A percentile compares a stretch with the other conserved stretches of the same genome.
phyloP scores from a whole-genome alignment of 2,113 vertebrate genomes.

The Larimichthys polyactis region DNA sequence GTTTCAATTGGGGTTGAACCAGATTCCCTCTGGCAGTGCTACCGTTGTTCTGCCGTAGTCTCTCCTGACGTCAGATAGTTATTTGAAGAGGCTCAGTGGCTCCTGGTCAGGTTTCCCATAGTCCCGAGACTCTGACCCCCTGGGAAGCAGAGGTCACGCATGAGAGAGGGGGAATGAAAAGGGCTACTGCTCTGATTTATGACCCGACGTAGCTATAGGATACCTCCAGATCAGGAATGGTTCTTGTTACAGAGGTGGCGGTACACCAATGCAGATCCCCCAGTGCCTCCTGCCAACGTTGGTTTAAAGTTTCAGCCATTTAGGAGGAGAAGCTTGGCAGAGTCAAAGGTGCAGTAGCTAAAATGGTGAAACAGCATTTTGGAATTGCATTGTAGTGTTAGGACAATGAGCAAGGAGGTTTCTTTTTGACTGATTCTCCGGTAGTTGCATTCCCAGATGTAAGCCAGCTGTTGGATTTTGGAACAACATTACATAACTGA shows the following conservation, averaged over 20 bases:
- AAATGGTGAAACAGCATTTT: conserved; percentile 19
- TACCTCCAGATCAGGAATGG: conserved; percentile 66
- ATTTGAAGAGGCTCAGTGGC: conserved; percentile 64
- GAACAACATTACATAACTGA: conserved; percentile 44
- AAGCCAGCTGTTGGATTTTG: conserved; percentile 52
- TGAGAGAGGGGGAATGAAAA: conserved; percentile 80
- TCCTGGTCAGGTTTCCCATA: conserved; percentile 77
- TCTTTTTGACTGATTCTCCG: not conserved
- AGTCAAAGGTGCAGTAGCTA: conserved; percentile 12
- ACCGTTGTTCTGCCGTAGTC: conserved; percentile 50
- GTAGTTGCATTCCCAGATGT: conserved; percentile 53
- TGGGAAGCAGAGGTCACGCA: conserved; percentile 75
- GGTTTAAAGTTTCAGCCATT: conserved; percentile 56
- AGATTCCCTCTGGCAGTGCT: conserved; percentile 29
- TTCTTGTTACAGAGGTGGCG: conserved; percentile 69
- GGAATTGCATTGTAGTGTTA: not conserved
- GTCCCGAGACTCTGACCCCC: conserved; percentile 54
- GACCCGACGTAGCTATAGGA: conserved; percentile 72
- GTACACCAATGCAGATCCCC: conserved; percentile 36
- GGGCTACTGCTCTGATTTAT: conserved; percentile 83
- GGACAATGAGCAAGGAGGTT: conserved; percentile 23
- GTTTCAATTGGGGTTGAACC: conserved; percentile 46
- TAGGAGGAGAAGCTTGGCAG: conserved; percentile 12
- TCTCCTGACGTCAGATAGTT: conserved; percentile 64
- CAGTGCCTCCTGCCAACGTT: conserved; percentile 42